Conservation (phyloP, 1,140 invertebrate genomes). For the Heliconius congener region DNA sequence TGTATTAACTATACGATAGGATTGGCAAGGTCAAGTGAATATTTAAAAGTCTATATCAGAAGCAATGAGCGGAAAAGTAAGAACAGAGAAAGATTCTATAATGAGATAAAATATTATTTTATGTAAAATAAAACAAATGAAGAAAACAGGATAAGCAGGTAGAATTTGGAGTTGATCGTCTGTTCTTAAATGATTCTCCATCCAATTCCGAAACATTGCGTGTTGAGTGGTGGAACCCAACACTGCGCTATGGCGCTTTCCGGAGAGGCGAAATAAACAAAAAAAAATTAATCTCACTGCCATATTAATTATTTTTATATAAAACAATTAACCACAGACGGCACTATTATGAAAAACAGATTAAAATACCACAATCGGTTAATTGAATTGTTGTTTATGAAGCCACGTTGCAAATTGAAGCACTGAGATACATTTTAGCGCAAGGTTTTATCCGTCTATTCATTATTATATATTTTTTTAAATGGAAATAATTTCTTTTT, state of each 20-base stretch:
- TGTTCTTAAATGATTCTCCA: no score
- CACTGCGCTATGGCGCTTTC: no score
- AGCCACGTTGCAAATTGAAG: not conserved
- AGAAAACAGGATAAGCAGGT: no score
- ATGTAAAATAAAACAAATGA: no score
- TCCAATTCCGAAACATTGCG: no score
- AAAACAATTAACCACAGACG: not conserved
- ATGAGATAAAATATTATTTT: no score
- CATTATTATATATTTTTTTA: no score
- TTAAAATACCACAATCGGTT: constrained; percentile 7
- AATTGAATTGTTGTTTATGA: not conserved
- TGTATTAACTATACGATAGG: not conserved
- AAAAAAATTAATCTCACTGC: not conserved
- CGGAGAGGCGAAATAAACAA: no score
- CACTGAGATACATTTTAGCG: not conserved
- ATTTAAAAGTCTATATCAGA: not conserved
- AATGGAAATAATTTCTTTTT: no score
- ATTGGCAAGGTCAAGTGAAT: not conserved
- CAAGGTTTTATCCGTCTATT: not conserved
- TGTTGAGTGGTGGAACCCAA: no score
- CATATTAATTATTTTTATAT: not conserved
- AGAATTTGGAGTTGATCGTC: no score
- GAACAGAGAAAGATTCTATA: no score
- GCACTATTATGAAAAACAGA: not conserved
- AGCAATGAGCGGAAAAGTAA: not conserved